A percentile compares a stretch with the other conserved stretches of the same genome.
These are phyloP conservation scores for Nomia melanderi DNA, from an alignment of 1,140 invertebrate genomes.

Conservation along the genomic window DNA sequence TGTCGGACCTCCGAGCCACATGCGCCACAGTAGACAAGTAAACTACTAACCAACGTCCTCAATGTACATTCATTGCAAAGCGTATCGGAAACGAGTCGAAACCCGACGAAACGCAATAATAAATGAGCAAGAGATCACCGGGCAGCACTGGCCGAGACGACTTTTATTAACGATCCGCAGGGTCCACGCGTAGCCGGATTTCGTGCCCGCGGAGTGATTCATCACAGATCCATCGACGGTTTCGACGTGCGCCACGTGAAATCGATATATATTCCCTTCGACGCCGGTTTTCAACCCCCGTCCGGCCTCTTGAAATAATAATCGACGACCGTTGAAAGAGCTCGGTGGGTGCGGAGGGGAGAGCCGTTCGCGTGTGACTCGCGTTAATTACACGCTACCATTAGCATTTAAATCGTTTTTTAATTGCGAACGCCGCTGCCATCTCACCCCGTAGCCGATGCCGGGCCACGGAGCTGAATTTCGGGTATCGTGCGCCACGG, in stretches of 20 bases:
- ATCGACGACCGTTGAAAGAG: constrained; percentile 35
- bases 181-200: constrained; percentile 43
- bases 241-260: constrained; percentile 51
- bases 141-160: constrained; percentile 19
- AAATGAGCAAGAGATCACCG: neutral
- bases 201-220: constrained; percentile 55
- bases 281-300: constrained; percentile 38
- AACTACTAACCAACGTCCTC: too few species aligned
- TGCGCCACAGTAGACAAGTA: too few species aligned
- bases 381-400: constrained; percentile 66
- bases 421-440: constrained; percentile 66
- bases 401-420: constrained; percentile 74
- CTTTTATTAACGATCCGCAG: constrained; percentile 60
- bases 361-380: constrained; percentile 59
- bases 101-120: neutral
- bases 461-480: constrained; percentile 37
- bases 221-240: constrained; percentile 60
- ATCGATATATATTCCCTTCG: constrained; percentile 56
- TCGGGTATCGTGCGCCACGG: constrained; percentile 46
- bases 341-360: constrained; percentile 15
- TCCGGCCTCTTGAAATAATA: constrained; percentile 55
- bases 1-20: too few species aligned
- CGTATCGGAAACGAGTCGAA: too few species aligned
- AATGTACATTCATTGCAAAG: too few species aligned
- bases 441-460: constrained; percentile 4